Evolutionary conservation across 2,113 vertebrate species (phyloP).

Genomic region (Odontophorus gujanensis): DNA sequence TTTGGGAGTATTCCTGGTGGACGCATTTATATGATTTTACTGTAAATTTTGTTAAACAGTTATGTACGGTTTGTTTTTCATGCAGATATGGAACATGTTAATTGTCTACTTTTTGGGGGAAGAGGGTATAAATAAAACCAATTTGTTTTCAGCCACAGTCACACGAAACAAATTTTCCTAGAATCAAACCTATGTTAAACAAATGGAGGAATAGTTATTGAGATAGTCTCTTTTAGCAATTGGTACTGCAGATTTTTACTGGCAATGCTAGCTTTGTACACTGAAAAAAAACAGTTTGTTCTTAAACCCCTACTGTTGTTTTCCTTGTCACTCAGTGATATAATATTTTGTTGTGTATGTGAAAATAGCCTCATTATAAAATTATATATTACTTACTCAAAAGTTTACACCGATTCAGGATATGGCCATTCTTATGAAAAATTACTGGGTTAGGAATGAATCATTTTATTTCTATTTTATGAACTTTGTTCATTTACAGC

Average conservation of each 20-base stretch:
- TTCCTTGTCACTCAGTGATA: not conserved
- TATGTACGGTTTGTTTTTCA: not conserved
- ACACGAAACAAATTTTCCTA: not conserved
- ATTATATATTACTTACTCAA: not conserved
- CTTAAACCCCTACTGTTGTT: not conserved
- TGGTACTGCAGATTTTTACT: not conserved
- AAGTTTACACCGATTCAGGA: not conserved
- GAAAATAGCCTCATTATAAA: not conserved
- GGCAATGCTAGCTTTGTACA: not conserved
- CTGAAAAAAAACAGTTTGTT: not conserved
- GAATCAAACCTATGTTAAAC: not conserved
- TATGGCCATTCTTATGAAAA: not conserved
- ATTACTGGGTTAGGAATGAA: not conserved
- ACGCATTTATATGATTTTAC: not conserved
- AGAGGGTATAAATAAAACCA: not conserved
- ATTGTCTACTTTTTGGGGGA: not conserved
- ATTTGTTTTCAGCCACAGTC: not conserved
- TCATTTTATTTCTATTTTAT: not conserved
- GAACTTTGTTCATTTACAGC: conserved; percentile 32
- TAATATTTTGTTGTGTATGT: not conserved
- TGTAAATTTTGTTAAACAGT: not conserved
- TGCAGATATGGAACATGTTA: not conserved
- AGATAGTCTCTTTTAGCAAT: not conserved
- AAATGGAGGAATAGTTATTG: not conserved
- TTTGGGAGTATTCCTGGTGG: not conserved